These are phyloP conservation scores for Ficedula albicollis DNA, from an alignment of 2,797 vertebrate genomes.

Conservation along the genomic window DNA sequence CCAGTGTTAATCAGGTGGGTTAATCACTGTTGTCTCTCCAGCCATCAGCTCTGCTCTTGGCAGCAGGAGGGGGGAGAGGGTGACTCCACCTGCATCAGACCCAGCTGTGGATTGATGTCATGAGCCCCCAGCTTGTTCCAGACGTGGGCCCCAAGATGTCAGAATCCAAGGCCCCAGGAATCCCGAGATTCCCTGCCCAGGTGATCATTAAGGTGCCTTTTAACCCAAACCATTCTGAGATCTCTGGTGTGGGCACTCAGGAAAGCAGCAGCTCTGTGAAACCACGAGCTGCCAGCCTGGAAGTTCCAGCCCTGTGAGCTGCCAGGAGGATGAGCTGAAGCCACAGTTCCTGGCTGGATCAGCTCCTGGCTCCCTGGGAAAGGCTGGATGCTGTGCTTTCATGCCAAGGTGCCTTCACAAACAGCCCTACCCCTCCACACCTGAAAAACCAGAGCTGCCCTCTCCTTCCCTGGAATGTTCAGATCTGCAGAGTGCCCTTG, in stretches of 20 bases:
- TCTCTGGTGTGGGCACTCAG: background rate
- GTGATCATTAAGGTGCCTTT: background rate
- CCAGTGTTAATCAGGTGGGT: background rate
- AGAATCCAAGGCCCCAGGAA: background rate
- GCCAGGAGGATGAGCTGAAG: constrained; percentile 16
- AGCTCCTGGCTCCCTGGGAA: background rate
- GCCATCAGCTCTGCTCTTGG: background rate
- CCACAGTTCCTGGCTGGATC: background rate
- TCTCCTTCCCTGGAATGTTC: background rate
- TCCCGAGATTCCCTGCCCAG: background rate
- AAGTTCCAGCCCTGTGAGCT: background rate
- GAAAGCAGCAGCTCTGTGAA: background rate
- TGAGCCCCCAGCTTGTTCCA: background rate
- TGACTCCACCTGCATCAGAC: background rate
- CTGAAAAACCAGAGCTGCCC: background rate
- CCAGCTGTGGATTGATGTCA: background rate
- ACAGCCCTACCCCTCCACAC: background rate
- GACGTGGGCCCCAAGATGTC: background rate
- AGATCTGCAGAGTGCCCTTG: background rate
- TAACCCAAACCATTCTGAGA: background rate
- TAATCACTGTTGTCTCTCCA: background rate
- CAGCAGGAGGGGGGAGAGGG: background rate
- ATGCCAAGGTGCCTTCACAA: background rate
- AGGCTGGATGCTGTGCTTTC: background rate
- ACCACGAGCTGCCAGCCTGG: background rate